Percentiles rank a stretch among this genome's conserved stretches.
phyloP scores from a whole-genome alignment of 2,888 invertebrate genomes.

The Ryuthela nishihirai region DNA sequence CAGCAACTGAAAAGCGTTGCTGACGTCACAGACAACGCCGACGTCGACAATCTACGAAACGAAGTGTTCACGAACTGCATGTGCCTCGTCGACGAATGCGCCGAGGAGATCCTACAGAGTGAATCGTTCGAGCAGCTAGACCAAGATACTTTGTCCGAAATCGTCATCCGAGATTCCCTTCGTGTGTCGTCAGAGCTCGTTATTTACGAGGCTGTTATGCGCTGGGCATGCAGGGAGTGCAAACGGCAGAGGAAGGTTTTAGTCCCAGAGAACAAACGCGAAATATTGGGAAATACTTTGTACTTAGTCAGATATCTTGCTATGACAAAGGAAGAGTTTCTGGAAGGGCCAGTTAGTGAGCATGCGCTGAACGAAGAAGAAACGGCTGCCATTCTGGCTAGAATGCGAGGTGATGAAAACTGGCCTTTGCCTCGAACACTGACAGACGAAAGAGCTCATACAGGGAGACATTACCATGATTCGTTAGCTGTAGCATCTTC shows the following conservation, averaged over 20 bases:
- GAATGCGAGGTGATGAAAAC: slow-evolving; percentile 50
- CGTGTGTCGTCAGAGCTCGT: slow-evolving; percentile 59
- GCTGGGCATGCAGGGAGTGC: slow-evolving; percentile 60
- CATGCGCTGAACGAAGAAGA: slow-evolving; percentile 58
- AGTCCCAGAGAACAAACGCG: slow-evolving; percentile 55
- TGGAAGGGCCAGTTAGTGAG: slow-evolving; percentile 58
- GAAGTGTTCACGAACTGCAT: slow-evolving; percentile 65
- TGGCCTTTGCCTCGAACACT: slow-evolving; percentile 14
- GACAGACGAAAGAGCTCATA: neutral
- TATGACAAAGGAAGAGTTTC: slow-evolving; percentile 63
- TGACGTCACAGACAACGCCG: neutral
- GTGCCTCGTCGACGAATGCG: slow-evolving; percentile 59
- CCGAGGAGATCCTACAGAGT: slow-evolving; percentile 57
- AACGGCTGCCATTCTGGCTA: slow-evolving; percentile 46
- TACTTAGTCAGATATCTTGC: slow-evolving; percentile 65
- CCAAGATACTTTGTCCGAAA: slow-evolving; percentile 61
- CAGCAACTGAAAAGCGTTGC: slow-evolving; percentile 49
- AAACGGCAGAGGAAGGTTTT: slow-evolving; percentile 56
- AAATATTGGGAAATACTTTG: slow-evolving; percentile 57
- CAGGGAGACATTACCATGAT: neutral
- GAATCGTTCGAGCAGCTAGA: slow-evolving; percentile 60
- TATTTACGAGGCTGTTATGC: slow-evolving; percentile 60
- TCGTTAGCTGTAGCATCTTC: too few relatives aligned
- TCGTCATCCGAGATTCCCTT: slow-evolving; percentile 65
- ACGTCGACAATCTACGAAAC: slow-evolving; percentile 53